Evolutionary conservation across 2,888 invertebrate genomes (phyloP).

Genomic region (Rhogogaster chlorosoma): DNA sequence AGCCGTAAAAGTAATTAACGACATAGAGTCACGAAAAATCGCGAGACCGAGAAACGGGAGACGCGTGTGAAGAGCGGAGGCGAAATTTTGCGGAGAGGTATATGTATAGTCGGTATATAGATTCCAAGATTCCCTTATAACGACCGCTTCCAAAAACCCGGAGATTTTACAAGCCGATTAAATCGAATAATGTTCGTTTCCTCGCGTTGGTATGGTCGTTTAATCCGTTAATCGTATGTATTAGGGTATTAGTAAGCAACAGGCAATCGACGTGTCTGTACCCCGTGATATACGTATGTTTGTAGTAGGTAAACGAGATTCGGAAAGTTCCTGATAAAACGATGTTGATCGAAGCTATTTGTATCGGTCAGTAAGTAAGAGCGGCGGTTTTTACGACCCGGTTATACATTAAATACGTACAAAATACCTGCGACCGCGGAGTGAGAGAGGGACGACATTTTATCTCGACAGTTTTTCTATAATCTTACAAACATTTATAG

Average conservation of each 20-base stretch:
- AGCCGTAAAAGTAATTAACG: slow-evolving; percentile 22
- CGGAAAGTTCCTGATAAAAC: slow-evolving; percentile 20
- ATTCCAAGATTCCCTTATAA: background rate
- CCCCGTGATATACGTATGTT: background rate
- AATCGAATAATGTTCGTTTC: background rate
- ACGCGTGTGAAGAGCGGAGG: background rate
- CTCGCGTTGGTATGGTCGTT: background rate
- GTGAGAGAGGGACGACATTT: background rate
- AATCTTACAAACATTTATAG: slow-evolving; percentile 28
- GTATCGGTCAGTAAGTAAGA: slow-evolving; percentile 31
- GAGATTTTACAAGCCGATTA: background rate
- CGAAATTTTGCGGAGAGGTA: background rate
- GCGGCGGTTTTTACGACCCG: slow-evolving; percentile 26
- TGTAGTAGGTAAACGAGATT: slow-evolving; percentile 1
- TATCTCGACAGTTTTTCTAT: slow-evolving; percentile 38
- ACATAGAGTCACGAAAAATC: slow-evolving; percentile 23
- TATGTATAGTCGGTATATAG: no score
- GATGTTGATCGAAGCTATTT: slow-evolving; percentile 41
- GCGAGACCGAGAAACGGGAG: background rate
- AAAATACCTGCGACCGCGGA: slow-evolving; percentile 27
- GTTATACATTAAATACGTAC: slow-evolving; percentile 28
- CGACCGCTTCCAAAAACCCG: background rate
- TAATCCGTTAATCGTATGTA: slow-evolving; percentile 8
- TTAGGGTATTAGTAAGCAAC: slow-evolving; percentile 7
- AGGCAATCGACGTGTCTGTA: background rate